phyloP scores from a whole-genome alignment of 64 coral and sea anemone species.

The Stichodactyla helianthus region DNA sequence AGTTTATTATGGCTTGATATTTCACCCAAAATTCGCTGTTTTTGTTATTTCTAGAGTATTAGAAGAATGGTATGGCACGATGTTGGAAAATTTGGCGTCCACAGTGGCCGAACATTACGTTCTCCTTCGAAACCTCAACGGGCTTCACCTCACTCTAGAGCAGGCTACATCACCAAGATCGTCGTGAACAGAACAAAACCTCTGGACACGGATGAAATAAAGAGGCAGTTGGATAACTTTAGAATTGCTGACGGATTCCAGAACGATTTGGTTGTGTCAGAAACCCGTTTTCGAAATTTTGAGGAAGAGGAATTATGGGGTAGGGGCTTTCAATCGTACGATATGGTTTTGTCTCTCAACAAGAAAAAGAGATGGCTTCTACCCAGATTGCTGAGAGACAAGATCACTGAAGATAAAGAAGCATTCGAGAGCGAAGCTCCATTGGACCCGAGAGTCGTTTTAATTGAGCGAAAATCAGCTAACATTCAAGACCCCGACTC shows the following conservation, averaged over 20 bases:
- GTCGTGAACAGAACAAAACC: not conserved
- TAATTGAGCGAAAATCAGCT: conserved; percentile 40
- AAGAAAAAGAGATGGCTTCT: conserved; percentile 62
- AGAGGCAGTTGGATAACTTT: conserved; percentile 7
- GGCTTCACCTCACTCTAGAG: not conserved
- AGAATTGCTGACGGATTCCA: conserved; percentile 30
- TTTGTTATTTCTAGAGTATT: too few species aligned
- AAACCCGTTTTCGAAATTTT: conserved; percentile 18
- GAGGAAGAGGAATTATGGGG: not conserved
- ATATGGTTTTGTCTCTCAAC: conserved; percentile 38
- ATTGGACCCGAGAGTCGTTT: conserved; percentile 14
- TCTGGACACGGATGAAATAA: conserved; percentile 18
- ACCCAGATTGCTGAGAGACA: conserved; percentile 32
- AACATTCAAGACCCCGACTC: not conserved
- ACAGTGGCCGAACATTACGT: conserved; percentile 52
- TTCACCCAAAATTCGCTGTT: not conserved
- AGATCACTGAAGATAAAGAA: conserved; percentile 6
- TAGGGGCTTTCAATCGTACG: not conserved
- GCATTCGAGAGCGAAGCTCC: not conserved
- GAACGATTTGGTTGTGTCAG: conserved; percentile 7
- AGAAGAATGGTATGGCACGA: conserved; percentile 45
- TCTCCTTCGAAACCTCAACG: not conserved
- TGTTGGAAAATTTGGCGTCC: conserved; percentile 56
- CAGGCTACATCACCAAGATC: conserved; percentile 28
- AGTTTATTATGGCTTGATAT: not conserved